Percentiles rank a stretch among this genome's conserved stretches.
Conservation (phyloP, 2,888 invertebrate species). For the Hydraecia micacea region DNA sequence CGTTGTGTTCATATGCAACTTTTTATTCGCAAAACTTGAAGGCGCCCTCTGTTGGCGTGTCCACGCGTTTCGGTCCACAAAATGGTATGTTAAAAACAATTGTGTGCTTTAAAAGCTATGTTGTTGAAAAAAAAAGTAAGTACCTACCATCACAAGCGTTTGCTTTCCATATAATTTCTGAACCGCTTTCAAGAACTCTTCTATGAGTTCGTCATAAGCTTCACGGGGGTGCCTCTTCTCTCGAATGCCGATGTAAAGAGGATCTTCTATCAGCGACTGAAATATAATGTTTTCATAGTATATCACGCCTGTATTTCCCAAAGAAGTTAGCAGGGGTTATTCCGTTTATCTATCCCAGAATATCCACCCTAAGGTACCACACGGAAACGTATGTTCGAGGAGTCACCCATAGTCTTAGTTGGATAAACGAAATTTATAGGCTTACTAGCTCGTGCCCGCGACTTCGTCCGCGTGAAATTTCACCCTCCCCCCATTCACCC, state of each 20-base stretch:
- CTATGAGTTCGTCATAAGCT: conserved; percentile 96
- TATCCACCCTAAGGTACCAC: not conserved
- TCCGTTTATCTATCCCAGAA: not conserved
- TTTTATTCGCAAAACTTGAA: not conserved
- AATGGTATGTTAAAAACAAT: not conserved
- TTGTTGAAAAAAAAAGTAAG: not conserved
- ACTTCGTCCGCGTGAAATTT: no score
- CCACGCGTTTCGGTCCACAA: not conserved
- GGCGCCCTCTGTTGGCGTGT: not conserved
- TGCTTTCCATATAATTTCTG: conserved; percentile 94
- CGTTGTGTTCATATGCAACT: not conserved
- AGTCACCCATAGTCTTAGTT: not conserved
- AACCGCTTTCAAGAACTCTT: conserved; percentile 98
- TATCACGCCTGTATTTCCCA: not conserved
- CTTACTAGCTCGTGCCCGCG: not conserved
- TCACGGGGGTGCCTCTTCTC: conserved; percentile 94
- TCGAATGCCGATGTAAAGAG: conserved; percentile 96
- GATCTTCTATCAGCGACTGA: conserved; percentile 95
- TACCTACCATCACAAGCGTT: conserved; percentile 89
- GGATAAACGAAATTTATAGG: not conserved
- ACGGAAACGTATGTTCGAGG: not conserved
- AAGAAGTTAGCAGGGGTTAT: not conserved
- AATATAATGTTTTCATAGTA: conserved; percentile 52
- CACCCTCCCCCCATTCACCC: no score
- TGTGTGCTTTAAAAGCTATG: not conserved